Conservation (phyloP, 2,888 invertebrate species). For the Platycheirus rosarum region DNA sequence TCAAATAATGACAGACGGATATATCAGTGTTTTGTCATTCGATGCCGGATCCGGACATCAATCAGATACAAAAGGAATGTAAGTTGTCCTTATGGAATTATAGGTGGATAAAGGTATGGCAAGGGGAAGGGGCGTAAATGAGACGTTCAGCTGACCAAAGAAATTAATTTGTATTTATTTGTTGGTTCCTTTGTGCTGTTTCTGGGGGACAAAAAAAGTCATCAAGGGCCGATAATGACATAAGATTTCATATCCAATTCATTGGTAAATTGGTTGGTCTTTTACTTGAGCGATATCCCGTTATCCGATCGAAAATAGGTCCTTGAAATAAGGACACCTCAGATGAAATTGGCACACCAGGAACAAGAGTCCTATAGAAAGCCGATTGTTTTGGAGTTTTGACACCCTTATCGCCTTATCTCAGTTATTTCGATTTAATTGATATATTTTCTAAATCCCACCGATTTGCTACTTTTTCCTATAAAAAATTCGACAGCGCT, state of each 20-base stretch:
- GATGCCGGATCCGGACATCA: conserved; percentile 63
- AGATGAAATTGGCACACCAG: too few relatives aligned
- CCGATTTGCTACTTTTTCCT: too few relatives aligned
- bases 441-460: too few relatives aligned
- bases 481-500: too few relatives aligned
- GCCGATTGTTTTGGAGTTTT: too few relatives aligned
- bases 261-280: not conserved
- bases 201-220: too few relatives aligned
- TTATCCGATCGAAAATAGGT: too few relatives aligned
- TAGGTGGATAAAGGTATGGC: not conserved
- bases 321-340: too few relatives aligned
- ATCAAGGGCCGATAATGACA: not conserved
- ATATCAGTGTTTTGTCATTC: conserved; percentile 54
- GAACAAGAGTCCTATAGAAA: too few relatives aligned
- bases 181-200: conserved; percentile 35
- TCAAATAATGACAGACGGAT: conserved; percentile 67
- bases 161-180: conserved; percentile 68
- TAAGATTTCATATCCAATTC: not conserved
- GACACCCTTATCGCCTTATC: too few relatives aligned
- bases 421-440: too few relatives aligned
- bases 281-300: not conserved
- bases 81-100: conserved; percentile 17
- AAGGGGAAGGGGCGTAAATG: conserved; percentile 44
- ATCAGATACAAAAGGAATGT: conserved; percentile 52
- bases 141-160: conserved; percentile 49